Evolutionary conservation across 2,888 invertebrate genomes (phyloP).

Genomic region (Mactromeris polynyma): DNA sequence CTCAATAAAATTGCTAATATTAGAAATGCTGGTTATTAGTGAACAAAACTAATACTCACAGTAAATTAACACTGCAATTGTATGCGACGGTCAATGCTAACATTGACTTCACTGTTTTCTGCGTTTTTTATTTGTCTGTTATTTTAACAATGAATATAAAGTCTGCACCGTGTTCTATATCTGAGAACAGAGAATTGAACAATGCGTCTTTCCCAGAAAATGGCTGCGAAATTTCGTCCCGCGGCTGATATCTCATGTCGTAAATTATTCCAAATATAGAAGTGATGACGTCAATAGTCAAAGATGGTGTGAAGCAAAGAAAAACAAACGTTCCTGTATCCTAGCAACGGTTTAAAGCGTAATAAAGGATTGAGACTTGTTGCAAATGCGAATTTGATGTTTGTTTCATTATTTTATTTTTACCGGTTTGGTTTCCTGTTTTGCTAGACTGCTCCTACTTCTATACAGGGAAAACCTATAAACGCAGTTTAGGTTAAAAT

Average conservation of each 20-base stretch:
- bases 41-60: no score
- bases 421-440: not conserved
- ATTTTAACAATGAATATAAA: no score
- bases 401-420: not conserved
- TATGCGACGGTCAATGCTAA: no score
- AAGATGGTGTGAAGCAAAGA: constrained; percentile 8
- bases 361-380: not conserved
- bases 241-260: not conserved
- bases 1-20: no score
- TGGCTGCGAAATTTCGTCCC: constrained; percentile 12
- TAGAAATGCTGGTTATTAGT: no score
- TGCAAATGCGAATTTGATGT: constrained; percentile 9
- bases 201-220: constrained; percentile 2
- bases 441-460: not conserved
- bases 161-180: not conserved
- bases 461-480: not conserved
- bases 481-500: no score
- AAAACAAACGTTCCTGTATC: constrained; percentile 1
- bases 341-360: constrained; percentile 8
- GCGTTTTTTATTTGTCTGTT: no score
- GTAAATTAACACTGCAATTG: no score
- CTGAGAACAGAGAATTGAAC: constrained; percentile 1
- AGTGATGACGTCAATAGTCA: constrained; percentile 14
- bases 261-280: not conserved
- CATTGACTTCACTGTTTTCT: no score